These are phyloP conservation scores for Artemia sinica DNA, from an alignment of 2,888 invertebrate genomes.

Conservation along the genomic window DNA sequence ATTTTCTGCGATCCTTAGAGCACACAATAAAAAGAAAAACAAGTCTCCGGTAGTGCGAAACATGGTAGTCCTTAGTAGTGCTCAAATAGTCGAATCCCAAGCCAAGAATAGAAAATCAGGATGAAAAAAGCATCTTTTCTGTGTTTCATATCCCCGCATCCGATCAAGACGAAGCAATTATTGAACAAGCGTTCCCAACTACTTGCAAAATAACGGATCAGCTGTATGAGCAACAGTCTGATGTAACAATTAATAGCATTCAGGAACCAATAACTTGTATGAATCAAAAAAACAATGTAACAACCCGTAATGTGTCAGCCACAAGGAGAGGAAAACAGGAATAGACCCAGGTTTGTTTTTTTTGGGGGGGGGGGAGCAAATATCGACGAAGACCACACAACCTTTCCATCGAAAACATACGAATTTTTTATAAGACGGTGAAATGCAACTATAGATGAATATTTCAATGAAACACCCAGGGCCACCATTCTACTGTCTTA, in stretches of 20 bases:
- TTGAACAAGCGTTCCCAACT: conserved; percentile 91
- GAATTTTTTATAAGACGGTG: too few relatives aligned
- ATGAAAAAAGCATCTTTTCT: conserved; percentile 98
- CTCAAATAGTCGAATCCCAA: conserved; percentile 94
- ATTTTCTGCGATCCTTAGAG: conserved; percentile 94
- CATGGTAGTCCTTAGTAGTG: conserved; percentile 94
- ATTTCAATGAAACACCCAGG: too few relatives aligned
- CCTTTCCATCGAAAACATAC: too few relatives aligned
- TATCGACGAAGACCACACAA: too few relatives aligned
- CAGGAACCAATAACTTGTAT: conserved; percentile 44
- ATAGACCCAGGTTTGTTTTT: too few relatives aligned
- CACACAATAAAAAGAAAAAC: conserved; percentile 94
- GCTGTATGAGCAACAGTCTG: conserved; percentile 76
- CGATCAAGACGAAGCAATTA: conserved; percentile 85
- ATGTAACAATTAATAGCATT: conserved; percentile 92
- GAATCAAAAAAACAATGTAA: too few relatives aligned
- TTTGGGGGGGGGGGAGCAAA: too few relatives aligned
- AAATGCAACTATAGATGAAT: too few relatives aligned
- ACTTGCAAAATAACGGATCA: conserved; percentile 90
- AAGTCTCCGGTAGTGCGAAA: conserved; percentile 81
- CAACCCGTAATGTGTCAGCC: too few relatives aligned
- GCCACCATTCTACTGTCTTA: too few relatives aligned
- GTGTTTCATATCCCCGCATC: conserved; percentile 81
- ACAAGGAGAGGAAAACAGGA: too few relatives aligned
- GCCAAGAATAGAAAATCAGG: conserved; percentile 91